phyloP scores from a whole-genome alignment of 1,140 invertebrate species.

The Panonychus citri region DNA sequence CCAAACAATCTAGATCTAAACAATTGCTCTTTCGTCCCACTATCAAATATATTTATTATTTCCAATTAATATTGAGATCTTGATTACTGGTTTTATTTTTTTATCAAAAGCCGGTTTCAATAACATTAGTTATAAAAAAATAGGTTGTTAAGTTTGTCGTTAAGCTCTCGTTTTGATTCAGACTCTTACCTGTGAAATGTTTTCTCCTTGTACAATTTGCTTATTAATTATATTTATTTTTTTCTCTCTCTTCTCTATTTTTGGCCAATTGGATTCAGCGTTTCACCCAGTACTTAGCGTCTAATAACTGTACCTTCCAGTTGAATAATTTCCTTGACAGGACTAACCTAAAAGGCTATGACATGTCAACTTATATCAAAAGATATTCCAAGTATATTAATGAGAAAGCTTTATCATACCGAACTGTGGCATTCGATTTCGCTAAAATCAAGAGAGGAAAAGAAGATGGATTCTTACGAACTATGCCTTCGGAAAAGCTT shows the following conservation, averaged over 20 bases:
- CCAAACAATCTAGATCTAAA: too few relatives aligned
- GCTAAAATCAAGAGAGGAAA: constrained; percentile 98
- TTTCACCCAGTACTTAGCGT: constrained; percentile 97
- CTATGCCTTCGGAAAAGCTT: constrained; percentile 91
- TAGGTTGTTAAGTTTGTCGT: too few relatives aligned
- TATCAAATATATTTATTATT: too few relatives aligned
- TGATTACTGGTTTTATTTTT: too few relatives aligned
- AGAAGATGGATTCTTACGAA: constrained; percentile 83
- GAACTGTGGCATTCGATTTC: constrained; percentile 96
- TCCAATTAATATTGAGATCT: too few relatives aligned
- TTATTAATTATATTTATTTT: background rate
- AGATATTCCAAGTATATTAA: constrained; percentile 96
- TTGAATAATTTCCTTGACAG: constrained; percentile 91
- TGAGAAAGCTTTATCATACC: constrained; percentile 93
- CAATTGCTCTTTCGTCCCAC: too few relatives aligned
- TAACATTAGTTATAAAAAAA: too few relatives aligned
- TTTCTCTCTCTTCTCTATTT: constrained; percentile 3
- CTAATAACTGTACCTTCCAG: constrained; percentile 96
- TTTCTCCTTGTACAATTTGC: background rate
- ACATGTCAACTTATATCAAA: constrained; percentile 97
- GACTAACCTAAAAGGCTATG: constrained; percentile 70
- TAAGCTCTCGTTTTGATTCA: too few relatives aligned
- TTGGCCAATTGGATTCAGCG: constrained; percentile 45
- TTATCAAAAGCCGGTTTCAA: too few relatives aligned
- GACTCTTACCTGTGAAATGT: background rate